Evolutionary conservation across 2,113 vertebrate species (phyloP).

Genomic region (Anguilla rostrata): DNA sequence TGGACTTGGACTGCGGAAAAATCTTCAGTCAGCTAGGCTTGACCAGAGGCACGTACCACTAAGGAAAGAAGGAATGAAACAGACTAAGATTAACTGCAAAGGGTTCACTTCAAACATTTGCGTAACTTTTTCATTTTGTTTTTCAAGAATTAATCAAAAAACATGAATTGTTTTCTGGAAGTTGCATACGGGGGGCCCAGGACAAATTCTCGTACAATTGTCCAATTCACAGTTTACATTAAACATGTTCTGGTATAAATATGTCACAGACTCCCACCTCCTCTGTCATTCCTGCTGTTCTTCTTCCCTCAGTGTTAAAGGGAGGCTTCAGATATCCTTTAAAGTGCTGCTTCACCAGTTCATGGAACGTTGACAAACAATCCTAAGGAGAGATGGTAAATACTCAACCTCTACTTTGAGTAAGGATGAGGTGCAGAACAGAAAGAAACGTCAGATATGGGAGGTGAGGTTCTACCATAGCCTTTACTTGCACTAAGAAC

Average conservation of each 20-base stretch:
- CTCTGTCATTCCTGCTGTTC: slow-evolving; percentile 61
- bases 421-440: neutral
- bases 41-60: slow-evolving; percentile 66
- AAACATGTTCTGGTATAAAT: neutral
- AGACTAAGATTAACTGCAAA: neutral
- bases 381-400: slow-evolving; percentile 39
- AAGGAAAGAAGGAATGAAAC: slow-evolving; percentile 10
- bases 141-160: neutral
- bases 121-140: neutral
- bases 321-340: slow-evolving; percentile 65
- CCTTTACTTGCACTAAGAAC: neutral
- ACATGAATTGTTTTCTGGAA: too few species aligned
- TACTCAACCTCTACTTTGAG: neutral
- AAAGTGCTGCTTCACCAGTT: slow-evolving; percentile 62
- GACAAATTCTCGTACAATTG: neutral
- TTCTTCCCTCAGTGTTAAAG: slow-evolving; percentile 61
- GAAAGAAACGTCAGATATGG: neutral
- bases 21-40: slow-evolving; percentile 49
- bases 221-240: neutral
- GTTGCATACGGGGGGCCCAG: neutral
- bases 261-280: slow-evolving; percentile 46
- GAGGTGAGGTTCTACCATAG: neutral
- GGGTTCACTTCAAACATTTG: neutral
- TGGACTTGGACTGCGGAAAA: neutral
- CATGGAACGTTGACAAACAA: slow-evolving; percentile 59